Conservation (phyloP, 2,888 invertebrate species). For the Caenorhabditis imperialis region DNA sequence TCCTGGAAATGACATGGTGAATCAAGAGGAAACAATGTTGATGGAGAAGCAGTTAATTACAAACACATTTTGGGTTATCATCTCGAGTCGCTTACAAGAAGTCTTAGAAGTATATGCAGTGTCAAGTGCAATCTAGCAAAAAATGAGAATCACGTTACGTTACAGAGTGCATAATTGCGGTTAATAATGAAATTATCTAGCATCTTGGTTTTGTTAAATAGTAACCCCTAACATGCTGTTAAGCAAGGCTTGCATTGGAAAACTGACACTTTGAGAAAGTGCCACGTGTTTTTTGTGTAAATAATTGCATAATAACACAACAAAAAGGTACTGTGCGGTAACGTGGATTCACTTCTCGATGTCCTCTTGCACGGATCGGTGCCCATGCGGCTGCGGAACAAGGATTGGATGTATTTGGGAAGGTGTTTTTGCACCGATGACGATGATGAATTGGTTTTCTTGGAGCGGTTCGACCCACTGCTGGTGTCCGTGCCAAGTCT, state of each 20-base stretch:
- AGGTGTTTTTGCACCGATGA: slow-evolving; percentile 75
- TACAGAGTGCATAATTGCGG: slow-evolving; percentile 21
- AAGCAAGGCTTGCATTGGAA: slow-evolving; percentile 17
- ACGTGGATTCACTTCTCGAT: slow-evolving; percentile 62
- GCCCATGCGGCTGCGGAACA: slow-evolving; percentile 77
- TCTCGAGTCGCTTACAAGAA: too few species aligned
- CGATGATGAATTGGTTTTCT: slow-evolving; percentile 76
- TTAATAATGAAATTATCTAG: too few species aligned
- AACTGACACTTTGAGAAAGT: slow-evolving; percentile 17
- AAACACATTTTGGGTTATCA: slow-evolving; percentile 23
- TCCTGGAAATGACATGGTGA: slow-evolving; percentile 55
- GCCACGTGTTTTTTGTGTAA: slow-evolving; percentile 8
- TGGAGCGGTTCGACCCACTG: slow-evolving; percentile 75
- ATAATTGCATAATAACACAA: slow-evolving; percentile 25
- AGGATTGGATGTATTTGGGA: slow-evolving; percentile 76
- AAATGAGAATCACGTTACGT: slow-evolving; percentile 36
- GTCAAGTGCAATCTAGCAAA: slow-evolving; percentile 19
- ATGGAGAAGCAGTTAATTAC: slow-evolving; percentile 37
- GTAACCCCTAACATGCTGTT: slow-evolving; percentile 22
- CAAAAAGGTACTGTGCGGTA: slow-evolving; percentile 57
- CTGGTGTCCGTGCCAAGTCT: slow-evolving; percentile 77
- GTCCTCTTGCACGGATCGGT: slow-evolving; percentile 77
- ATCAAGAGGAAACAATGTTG: neutral
- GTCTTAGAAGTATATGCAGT: slow-evolving; percentile 18
- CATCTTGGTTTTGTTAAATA: too few species aligned